phyloP scores from a whole-genome alignment of 2,113 vertebrate genomes.

The Nycticorax nycticorax region DNA sequence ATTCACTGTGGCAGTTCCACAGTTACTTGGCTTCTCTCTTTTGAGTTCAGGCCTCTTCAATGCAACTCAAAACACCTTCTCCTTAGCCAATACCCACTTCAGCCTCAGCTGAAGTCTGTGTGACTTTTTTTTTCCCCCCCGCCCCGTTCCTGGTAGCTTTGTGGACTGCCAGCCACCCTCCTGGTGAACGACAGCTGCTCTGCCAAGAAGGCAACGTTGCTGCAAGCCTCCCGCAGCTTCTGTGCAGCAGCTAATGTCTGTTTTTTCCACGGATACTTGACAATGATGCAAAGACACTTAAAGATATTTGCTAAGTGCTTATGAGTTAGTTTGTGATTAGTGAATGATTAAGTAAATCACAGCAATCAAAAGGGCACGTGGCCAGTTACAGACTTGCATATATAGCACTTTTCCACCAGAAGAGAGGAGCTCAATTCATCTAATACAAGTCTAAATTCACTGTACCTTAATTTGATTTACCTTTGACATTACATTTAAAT shows the following conservation, averaged over 20 bases:
- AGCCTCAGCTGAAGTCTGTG: background rate
- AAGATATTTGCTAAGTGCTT: background rate
- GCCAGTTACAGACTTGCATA: background rate
- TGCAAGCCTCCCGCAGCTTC: background rate
- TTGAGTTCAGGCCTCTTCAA: background rate
- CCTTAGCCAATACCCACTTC: background rate
- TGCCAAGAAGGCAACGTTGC: background rate
- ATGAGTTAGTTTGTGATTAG: conserved; percentile 37
- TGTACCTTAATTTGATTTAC: conserved; percentile 56
- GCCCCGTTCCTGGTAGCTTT: background rate
- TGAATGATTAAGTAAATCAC: conserved; percentile 2
- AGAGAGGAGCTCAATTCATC: background rate
- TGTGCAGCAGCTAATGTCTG: background rate
- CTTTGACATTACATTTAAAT: conserved; percentile 50
- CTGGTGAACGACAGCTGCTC: background rate
- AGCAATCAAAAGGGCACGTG: background rate
- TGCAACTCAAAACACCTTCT: background rate
- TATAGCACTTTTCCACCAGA: background rate
- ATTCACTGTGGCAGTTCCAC: background rate
- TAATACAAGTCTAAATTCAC: background rate
- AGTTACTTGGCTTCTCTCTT: background rate
- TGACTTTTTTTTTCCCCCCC: background rate
- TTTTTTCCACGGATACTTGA: background rate
- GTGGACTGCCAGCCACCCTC: background rate
- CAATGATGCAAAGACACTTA: background rate